Evolutionary conservation across 2,888 invertebrate genomes (phyloP), one percentile per base, ranked within the genome.

Genomic region (Volucella inflata): DNA sequence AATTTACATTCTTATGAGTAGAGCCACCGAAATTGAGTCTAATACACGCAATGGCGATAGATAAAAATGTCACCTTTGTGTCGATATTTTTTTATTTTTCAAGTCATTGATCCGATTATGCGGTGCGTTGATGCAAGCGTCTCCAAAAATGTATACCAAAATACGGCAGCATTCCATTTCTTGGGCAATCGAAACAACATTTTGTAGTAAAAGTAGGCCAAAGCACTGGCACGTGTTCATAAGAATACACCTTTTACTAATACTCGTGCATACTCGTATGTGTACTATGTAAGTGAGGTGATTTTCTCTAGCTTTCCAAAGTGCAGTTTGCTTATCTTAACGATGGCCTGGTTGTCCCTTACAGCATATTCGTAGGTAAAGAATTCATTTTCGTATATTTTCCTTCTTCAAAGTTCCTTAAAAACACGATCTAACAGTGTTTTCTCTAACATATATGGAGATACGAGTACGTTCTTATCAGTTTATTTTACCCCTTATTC

Each of bases 391-490:
- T 30, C n/a, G 55, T 70, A 36, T 57, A 46, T 59, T 9, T 53
- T 36, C 46, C 62, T 65, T 71, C 17, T 40, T 55, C 42, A 46
- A 53, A 30, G 30, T 30, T 4, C 30, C 30, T 30, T 6, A 6
- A 6, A 6, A 6, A 30, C 30, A 30, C 30, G 30, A 30, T 4
- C 30, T 30, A 6, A 30, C 30, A 30, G 6, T 65, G 70, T 57
- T 21, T 51, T 12, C 53, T 51, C 0, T 12, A 48, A 21, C 64
- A 38, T 74, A 30, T 55, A 16, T 60, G 30, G 44, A 60, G 67
- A 72, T 81, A 59, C 30, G 30, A 6, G 30, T 6, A 30, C 30
- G 14, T 46, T 51, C 70, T 79, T 79, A 84, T 84, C 83, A 71
- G 51, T 40, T 53, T 72, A 17, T 44, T 74, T 46, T 78, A 64